These are phyloP conservation scores for Pedicia rivosa DNA, from an alignment of 2,888 invertebrate genomes.

Conservation along the genomic window DNA sequence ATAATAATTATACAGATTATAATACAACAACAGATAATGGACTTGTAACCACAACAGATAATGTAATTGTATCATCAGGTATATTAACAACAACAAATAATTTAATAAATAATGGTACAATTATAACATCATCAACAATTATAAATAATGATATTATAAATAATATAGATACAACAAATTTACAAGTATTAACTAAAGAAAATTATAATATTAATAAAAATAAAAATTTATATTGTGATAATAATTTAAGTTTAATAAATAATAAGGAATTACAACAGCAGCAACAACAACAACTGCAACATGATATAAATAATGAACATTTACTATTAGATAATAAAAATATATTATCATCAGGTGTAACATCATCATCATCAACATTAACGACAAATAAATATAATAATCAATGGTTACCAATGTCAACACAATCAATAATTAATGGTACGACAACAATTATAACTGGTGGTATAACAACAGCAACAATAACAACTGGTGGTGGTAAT, in stretches of 20 bases:
- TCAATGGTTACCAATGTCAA: neutral
- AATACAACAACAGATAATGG: constrained; percentile 8
- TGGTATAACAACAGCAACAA: constrained; percentile 9
- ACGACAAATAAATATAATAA: too few species aligned
- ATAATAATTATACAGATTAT: constrained; percentile 19
- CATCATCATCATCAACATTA: constrained; percentile 1
- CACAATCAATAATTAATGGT: neutral
- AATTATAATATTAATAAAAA: constrained; percentile 9
- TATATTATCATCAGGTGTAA: constrained; percentile 6
- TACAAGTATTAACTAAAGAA: constrained; percentile 7
- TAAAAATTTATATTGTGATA: constrained; percentile 8
- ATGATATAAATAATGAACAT: too few species aligned
- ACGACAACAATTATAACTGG: neutral
- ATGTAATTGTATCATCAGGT: constrained; percentile 3
- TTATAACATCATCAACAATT: constrained; percentile 8
- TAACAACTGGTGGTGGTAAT: constrained; percentile 8
- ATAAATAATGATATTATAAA: neutral
- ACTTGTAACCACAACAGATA: constrained; percentile 9
- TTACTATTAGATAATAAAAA: too few species aligned
- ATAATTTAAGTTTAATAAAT: constrained; percentile 4
- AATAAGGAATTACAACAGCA: constrained; percentile 2
- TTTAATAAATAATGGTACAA: constrained; percentile 7
- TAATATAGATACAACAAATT: constrained; percentile 2
- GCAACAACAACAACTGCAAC: constrained; percentile 4
- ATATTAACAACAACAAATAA: constrained; percentile 8